Evolutionary conservation across 2,888 invertebrate genomes (phyloP).

Genomic region (Eupithecia subumbrata): DNA sequence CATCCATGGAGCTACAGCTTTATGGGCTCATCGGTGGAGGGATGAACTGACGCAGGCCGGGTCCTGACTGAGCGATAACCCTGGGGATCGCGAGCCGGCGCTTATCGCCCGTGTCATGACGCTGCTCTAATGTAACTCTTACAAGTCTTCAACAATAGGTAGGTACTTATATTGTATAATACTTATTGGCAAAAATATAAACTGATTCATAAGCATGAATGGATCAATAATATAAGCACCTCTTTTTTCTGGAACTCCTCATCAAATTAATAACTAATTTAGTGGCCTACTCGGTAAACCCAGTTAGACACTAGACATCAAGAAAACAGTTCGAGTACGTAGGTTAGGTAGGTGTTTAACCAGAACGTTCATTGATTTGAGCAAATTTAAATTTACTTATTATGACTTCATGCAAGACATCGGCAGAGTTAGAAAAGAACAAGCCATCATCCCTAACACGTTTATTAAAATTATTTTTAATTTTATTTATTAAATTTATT

Average conservation of each 20-base stretch:
- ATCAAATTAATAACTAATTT: neutral
- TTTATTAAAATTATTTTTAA: too few species aligned
- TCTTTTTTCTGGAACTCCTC: neutral
- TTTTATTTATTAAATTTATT: too few species aligned
- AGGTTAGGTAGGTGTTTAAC: neutral
- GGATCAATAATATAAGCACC: neutral
- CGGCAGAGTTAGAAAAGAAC: too few species aligned
- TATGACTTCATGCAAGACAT: too few species aligned
- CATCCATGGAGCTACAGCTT: neutral
- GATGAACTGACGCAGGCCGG: neutral
- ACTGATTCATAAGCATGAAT: neutral
- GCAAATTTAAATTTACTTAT: neutral
- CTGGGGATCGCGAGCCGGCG: neutral
- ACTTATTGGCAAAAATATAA: neutral
- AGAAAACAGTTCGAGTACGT: neutral
- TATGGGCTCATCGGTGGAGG: neutral
- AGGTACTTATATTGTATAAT: too few species aligned
- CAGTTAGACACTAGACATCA: neutral
- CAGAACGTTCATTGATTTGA: neutral
- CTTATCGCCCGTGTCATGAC: neutral
- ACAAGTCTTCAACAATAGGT: neutral
- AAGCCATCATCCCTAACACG: too few species aligned
- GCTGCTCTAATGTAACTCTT: neutral
- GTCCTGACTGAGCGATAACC: too few species aligned
- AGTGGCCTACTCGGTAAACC: neutral